Evolutionary conservation across 2,113 vertebrate genomes (phyloP), one percentile per base, ranked within the genome.

Genomic region (Phaethon lepturus): DNA sequence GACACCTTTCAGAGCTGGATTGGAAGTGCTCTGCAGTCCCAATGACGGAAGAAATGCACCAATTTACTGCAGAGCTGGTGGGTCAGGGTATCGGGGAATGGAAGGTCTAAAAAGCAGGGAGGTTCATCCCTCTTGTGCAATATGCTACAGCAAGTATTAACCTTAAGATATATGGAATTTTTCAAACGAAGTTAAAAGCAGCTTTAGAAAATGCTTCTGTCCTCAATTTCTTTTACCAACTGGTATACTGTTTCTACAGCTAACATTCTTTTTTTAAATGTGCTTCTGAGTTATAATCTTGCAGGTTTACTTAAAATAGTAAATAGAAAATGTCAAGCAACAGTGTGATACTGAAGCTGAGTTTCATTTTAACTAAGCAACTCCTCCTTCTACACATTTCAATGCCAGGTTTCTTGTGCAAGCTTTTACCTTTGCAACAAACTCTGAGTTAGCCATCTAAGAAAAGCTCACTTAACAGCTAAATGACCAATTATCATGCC

Each of bases 71-170:
- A 35, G 33, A 52, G 33, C 15, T 68, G 56, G n/a, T 35, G 25
- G 45, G 33, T 2, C 0, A 0, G 28, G 20, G 35, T 22, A 25
- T 18, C 33, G 29, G 31, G 40, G 62, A 31, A 64, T 0, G 10
- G 60, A 13, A 49, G 26, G 45, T 23, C n/a, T 53, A 17, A 69
- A 49, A 35, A n/a, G 52, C 52, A 93, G 42, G 11, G 13, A 58
- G 25, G 64, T 42, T 50, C 59, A 13, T 22, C 19, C 29, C 42
- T 33, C 68, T 33, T 35, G 8, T 29, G 49, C 40, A 55, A 52
- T 12, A 18, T 0, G 5, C 49, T 10, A 80, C 35, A 40, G 50
- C 38, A 81, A 58, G 49, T 59, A 68, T 3, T 14, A 64, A 40
- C 47, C 26, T 78, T 40, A 50, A 59, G 78, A 74, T 4, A 72